Base-by-base conservation (phyloP, 2,113 vertebrate species). In the cat (Felis catus) region DNA sequence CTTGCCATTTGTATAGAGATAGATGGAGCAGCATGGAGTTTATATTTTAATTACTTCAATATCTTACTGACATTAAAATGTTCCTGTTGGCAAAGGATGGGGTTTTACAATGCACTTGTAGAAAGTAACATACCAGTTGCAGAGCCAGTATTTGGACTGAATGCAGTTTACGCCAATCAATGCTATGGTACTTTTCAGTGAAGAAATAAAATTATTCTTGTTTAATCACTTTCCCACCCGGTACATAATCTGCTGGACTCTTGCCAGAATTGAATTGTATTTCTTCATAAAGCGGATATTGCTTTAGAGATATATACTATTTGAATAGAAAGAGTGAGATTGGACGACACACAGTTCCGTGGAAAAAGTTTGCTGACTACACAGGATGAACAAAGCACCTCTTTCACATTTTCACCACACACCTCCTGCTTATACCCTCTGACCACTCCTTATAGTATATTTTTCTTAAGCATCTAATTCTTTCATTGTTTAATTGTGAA, bases 1-100 rank as follows among this genome's bases (percentile, higher is more conserved):
- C 68, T 95, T 97, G 48, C 73, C 70, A 88, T 94, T 55, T 95
- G n/a, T 51, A 58, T 36, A 81, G 53, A 70, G 29, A 89, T 61
- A 73, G 27, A 94, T 95, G 63, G 25, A 93, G 96, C 53, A 90
- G 27, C 61, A 83, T 78, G 74, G 83, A 79, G 23, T 91, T 97
- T 97, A 80, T 82, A 4, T 91, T 96, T 89, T 93, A 92, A 97
- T 95, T 91, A 94, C 3, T 82, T 97, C 33, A 96, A 0, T 97
- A 92, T 97, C 12, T 73, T 91, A 19, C 39, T 74, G 36, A 92
- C 82, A 88, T 91, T 83, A 93, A 94, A 94, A 92, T 89, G 9
- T 83, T 76, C 66, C 65, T 95, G 31, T 87, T 95, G 82, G 58
- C 68, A 88, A 63, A 91, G 25, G 31, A 94, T 68, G 76, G 13